phyloP scores from a whole-genome alignment of 2,113 vertebrate species.

The Microcebus ravelobensis region DNA sequence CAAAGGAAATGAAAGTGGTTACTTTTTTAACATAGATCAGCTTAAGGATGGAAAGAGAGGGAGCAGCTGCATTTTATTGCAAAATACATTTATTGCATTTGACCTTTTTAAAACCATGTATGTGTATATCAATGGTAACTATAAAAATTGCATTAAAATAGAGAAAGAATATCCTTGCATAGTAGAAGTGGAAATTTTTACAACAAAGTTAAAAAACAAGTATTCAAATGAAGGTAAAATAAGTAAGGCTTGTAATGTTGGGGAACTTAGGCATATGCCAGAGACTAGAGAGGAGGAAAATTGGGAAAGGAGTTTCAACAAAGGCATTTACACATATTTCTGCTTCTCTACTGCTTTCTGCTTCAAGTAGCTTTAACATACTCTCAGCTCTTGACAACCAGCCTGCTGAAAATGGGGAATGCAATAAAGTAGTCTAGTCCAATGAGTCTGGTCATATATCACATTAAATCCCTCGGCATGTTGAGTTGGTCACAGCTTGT shows the following conservation, averaged over 20 bases:
- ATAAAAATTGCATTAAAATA: neutral
- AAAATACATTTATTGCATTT: neutral
- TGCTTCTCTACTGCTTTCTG: neutral
- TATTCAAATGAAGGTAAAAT: neutral
- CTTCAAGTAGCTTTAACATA: neutral
- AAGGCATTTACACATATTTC: neutral
- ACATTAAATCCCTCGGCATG: conserved; percentile 62
- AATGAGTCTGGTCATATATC: conserved; percentile 60
- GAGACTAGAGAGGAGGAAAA: neutral
- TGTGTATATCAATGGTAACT: neutral
- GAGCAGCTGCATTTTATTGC: neutral
- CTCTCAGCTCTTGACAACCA: neutral
- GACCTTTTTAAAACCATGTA: neutral
- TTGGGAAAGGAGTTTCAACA: neutral
- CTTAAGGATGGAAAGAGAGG: neutral
- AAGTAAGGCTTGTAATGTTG: neutral
- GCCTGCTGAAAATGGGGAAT: neutral
- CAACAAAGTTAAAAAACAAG: neutral
- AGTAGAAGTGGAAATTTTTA: neutral
- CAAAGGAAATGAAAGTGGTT: neutral
- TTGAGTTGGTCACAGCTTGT: conserved; percentile 69
- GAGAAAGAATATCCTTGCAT: neutral
- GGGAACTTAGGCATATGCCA: neutral
- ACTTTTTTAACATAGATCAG: neutral
- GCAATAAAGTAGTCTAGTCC: conserved; percentile 58